phyloP scores from a whole-genome alignment of 1,140 invertebrate genomes.

The Teleogryllus occipitalis region DNA sequence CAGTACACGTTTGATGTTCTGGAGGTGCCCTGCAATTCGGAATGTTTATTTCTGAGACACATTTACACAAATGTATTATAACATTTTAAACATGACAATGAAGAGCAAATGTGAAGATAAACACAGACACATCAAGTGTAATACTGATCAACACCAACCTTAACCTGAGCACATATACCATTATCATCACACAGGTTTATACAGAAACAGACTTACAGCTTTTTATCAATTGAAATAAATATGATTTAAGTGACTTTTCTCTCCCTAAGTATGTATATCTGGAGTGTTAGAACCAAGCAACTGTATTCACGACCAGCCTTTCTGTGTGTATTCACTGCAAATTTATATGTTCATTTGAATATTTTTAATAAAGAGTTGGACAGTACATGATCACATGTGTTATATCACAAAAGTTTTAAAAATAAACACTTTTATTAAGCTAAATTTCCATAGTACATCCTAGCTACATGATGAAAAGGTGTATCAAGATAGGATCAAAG shows the following conservation, averaged over 20 bases:
- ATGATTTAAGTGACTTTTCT: not conserved
- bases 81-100: not conserved
- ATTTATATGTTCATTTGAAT: not conserved
- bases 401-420: constrained; percentile 6
- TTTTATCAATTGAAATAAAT: not conserved
- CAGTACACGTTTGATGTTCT: not conserved
- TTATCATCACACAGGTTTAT: not conserved
- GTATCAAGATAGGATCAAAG: not conserved
- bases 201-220: not conserved
- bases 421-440: not conserved
- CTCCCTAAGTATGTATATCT: not conserved
- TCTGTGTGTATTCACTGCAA: not conserved
- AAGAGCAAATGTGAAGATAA: not conserved
- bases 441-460: not conserved
- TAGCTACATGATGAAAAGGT: not conserved
- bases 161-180: not conserved
- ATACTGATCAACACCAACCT: not conserved
- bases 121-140: not conserved
- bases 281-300: not conserved
- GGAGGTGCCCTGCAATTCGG: not conserved
- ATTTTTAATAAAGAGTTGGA: not conserved
- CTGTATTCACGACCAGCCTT: not conserved
- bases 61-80: not conserved
- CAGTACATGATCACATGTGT: not conserved
- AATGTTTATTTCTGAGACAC: not conserved